Evolutionary conservation across 2,113 vertebrate species (phyloP), one percentile per base, ranked within the genome.

Genomic region (Oncorhynchus nerka): DNA sequence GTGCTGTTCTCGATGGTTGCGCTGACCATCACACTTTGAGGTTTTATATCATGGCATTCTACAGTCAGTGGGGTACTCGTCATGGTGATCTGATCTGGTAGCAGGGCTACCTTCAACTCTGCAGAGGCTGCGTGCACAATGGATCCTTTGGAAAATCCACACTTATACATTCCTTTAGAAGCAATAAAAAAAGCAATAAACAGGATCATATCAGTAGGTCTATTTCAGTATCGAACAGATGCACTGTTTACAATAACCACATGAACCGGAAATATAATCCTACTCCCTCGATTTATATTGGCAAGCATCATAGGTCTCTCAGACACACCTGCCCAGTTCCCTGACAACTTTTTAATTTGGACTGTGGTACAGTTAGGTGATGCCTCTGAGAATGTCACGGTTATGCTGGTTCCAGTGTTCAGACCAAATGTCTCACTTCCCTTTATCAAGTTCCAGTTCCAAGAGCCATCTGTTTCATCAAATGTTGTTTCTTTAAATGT

Each of bases 141-240:
- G 16, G 86, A 75, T 0, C 87, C 87, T 0, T 0, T 24, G 0
- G 48, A 85, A 71, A 93, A 91, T 34, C 80, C 75, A 71, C 92
- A 93, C 72, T 77, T 81, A 5, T 91, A 93, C 1, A 0, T 75
- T 15, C 92, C 92, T 93, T 73, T 6, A 20, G 74, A 78, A 73
- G 26, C 20, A 16, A 30, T 73, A 28, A 61, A 20, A 22, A 22
- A 49, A 24, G 8, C 11, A 62, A 9, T 62, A 11, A 62, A 62
- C 59, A 62, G 22, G 5, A 24, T 62, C 59, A 62, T 45, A 11
- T 19, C 4, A 20, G 5, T 20, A 20, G 55, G 55, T 16, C 5
- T 20, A 57, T 57, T 57, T 15, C 20, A 20, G 55, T 19, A 57
- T 57, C 4, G 55, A 57, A 62, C 59, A 62, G n/a, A 16, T 19